Evolutionary conservation across 2,797 vertebrate genomes (phyloP).

Genomic region (Ptychobarbus kaznakovi): DNA sequence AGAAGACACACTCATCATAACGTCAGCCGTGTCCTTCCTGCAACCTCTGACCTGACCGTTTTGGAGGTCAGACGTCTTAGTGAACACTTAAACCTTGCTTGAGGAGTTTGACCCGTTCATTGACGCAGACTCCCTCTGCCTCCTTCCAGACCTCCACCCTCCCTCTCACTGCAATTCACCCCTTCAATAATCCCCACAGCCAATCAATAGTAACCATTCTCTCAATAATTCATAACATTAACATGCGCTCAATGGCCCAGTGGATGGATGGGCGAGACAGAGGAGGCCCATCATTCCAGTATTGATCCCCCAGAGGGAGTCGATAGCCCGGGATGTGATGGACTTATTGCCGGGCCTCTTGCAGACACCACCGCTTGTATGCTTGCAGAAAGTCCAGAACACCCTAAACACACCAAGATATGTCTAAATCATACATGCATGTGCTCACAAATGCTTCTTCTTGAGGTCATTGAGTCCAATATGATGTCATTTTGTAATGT

Average conservation of each 20-base stretch:
- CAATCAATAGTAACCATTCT: conserved; percentile 87
- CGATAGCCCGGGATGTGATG: conserved; percentile 79
- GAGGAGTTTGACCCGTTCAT: conserved; percentile 75
- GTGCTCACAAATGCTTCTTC: neutral
- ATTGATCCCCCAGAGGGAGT: conserved; percentile 81
- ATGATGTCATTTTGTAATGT: neutral
- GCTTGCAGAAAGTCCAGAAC: conserved; percentile 9
- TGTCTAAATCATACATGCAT: conserved; percentile 28
- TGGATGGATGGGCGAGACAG: conserved; percentile 84
- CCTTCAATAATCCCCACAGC: conserved; percentile 80
- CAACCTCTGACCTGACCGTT: conserved; percentile 75
- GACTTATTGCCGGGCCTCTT: conserved; percentile 78
- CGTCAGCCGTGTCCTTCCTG: conserved; percentile 67
- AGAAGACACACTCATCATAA: conserved; percentile 59
- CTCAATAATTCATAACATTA: conserved; percentile 90
- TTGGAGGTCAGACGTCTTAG: conserved; percentile 75
- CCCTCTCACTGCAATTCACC: conserved; percentile 64
- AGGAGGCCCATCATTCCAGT: conserved; percentile 85
- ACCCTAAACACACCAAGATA: conserved; percentile 25
- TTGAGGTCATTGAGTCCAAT: neutral
- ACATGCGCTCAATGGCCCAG: conserved; percentile 84
- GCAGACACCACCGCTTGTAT: conserved; percentile 61
- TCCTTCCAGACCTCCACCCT: conserved; percentile 46
- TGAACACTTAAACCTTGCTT: conserved; percentile 77
- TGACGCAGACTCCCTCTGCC: conserved; percentile 23